Percentiles rank a stretch among this genome's conserved stretches.
Evolutionary conservation across 1,140 invertebrate species (phyloP).

Genomic region (Sitophilus oryzae): DNA sequence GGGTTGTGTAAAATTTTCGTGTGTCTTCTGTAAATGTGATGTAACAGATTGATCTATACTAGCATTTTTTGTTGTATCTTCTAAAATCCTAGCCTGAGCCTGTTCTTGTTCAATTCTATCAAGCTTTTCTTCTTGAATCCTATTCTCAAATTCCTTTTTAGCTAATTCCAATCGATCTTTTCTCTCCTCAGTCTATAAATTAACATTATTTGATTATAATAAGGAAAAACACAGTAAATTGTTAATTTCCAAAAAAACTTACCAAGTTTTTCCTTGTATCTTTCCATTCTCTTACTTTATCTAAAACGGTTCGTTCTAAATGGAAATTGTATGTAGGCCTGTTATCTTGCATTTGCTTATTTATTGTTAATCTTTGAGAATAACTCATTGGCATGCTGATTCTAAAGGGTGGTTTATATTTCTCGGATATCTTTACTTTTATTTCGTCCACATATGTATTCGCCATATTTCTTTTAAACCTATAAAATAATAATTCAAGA

Average conservation of each 20-base stretch:
- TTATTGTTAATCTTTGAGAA: constrained; percentile 51
- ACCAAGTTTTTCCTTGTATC: constrained; percentile 49
- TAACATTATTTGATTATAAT: neutral
- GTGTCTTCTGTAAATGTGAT: neutral
- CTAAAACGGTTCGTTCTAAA: constrained; percentile 63
- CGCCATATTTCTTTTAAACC: constrained; percentile 7
- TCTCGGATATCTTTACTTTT: constrained; percentile 80
- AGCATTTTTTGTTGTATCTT: constrained; percentile 30
- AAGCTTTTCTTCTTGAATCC: constrained; percentile 47
- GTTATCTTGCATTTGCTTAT: constrained; percentile 50
- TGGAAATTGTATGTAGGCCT: constrained; percentile 60
- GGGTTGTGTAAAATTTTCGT: too few relatives aligned
- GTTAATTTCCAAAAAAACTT: neutral
- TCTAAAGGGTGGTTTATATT: constrained; percentile 70
- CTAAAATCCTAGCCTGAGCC: constrained; percentile 51
- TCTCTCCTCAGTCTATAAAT: constrained; percentile 46
- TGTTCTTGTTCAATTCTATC: constrained; percentile 41
- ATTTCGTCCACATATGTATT: constrained; percentile 67
- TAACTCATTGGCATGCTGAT: constrained; percentile 63
- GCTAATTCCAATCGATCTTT: constrained; percentile 49
- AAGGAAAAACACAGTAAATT: too few relatives aligned
- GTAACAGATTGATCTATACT: constrained; percentile 34
- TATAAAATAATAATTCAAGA: too few relatives aligned
- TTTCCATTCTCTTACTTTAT: constrained; percentile 62
- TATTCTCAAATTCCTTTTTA: constrained; percentile 43